phyloP scores from a whole-genome alignment of 37 sponge, comb jelly and placozoan genomes.

The Beroe ovata region DNA sequence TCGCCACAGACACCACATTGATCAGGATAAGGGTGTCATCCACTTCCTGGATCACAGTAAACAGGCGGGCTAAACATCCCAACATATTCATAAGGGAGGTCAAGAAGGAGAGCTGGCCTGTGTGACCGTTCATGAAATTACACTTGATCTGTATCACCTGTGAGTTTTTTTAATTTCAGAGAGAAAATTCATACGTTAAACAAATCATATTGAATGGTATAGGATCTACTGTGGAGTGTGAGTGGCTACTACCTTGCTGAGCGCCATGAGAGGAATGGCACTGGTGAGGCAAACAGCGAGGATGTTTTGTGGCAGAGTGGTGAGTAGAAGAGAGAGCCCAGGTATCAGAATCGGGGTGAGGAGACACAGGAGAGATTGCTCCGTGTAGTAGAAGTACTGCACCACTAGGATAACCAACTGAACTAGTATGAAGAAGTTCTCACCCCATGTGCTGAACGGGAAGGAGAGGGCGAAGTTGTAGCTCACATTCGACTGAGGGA shows the following conservation, averaged over 20 bases:
- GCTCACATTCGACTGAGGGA: conserved; percentile 12
- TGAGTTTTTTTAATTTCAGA: too few species aligned
- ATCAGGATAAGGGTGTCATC: conserved; percentile 78
- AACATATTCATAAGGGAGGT: conserved; percentile 77
- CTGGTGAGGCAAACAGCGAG: conserved; percentile 40
- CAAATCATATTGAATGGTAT: too few species aligned
- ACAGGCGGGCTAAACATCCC: conserved; percentile 84
- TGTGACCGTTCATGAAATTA: conserved; percentile 76
- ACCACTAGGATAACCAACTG: conserved; percentile 77
- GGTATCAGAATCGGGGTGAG: conserved; percentile 28
- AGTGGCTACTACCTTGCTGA: conserved; percentile 33
- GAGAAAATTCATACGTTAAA: too few species aligned
- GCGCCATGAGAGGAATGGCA: conserved; percentile 52
- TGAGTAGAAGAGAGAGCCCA: not conserved
- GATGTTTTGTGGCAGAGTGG: conserved; percentile 2
- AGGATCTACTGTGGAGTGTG: too few species aligned
- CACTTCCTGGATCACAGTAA: conserved; percentile 92
- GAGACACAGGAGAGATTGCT: conserved; percentile 53
- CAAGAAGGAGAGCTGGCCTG: conserved; percentile 94
- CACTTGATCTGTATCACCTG: conserved; percentile 80
- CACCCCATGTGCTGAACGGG: conserved; percentile 89
- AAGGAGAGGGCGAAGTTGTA: conserved; percentile 36
- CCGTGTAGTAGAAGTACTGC: conserved; percentile 80
- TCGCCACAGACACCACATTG: too few species aligned
- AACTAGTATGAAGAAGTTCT: conserved; percentile 83